A percentile compares a stretch with the other conserved stretches of the same genome.
Evolutionary conservation across 2,888 invertebrate species (phyloP).

Genomic region (Adelognathus sp.): DNA sequence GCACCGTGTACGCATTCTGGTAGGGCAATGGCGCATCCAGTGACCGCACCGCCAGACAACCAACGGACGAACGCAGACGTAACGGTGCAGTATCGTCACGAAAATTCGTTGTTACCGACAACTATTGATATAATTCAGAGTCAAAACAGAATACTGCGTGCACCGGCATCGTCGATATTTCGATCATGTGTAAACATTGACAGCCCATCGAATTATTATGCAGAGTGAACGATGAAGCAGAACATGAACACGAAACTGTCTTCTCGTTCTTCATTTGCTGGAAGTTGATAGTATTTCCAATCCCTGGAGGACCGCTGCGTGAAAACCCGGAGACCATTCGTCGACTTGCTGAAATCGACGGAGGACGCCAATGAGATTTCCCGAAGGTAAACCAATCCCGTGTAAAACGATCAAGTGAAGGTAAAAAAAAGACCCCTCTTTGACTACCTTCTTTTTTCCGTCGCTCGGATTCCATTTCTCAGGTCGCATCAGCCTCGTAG

Average conservation of each 20-base stretch:
- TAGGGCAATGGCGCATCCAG: conserved; percentile 65
- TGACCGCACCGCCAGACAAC: conserved; percentile 51
- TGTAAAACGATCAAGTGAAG: conserved; percentile 34
- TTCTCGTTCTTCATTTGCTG: neutral
- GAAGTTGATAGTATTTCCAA: conserved; percentile 10
- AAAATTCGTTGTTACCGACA: conserved; percentile 40
- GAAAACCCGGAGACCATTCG: conserved; percentile 35
- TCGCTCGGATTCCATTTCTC: neutral
- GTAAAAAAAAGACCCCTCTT: conserved; percentile 3
- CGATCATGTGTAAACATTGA: neutral
- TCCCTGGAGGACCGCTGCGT: conserved; percentile 28
- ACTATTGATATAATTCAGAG: neutral
- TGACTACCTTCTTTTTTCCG: neutral
- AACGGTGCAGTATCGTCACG: conserved; percentile 45
- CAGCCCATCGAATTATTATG: neutral
- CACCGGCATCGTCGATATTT: neutral
- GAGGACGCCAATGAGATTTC: conserved; percentile 62
- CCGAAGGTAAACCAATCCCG: conserved; percentile 62
- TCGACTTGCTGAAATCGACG: conserved; percentile 26
- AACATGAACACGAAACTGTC: neutral
- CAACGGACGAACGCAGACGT: conserved; percentile 39
- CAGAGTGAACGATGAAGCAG: neutral
- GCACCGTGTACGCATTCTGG: conserved; percentile 70
- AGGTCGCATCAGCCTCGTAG: neutral
- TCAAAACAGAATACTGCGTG: neutral